These are phyloP conservation scores for Cecidostiba fungosa DNA, from an alignment of 2,888 invertebrate genomes.

Conservation along the genomic window DNA sequence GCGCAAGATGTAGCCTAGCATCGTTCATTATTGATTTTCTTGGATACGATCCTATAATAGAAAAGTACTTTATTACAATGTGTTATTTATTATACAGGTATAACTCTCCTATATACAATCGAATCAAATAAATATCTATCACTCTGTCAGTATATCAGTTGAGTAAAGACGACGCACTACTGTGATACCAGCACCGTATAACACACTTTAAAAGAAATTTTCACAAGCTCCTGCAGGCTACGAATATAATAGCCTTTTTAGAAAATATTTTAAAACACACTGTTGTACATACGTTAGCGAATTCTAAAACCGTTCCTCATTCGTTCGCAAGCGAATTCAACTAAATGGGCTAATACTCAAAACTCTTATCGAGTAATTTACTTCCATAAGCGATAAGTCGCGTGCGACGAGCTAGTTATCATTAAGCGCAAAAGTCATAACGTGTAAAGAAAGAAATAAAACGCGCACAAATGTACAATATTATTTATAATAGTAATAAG, in stretches of 20 bases:
- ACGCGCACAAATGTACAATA: not conserved
- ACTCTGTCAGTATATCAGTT: no score
- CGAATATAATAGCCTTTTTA: no score
- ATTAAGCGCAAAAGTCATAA: not conserved
- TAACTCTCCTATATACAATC: not conserved
- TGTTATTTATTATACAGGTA: no score
- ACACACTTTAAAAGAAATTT: not conserved
- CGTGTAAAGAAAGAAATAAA: not conserved
- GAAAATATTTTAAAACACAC: no score
- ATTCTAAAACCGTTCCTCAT: no score
- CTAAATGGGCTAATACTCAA: no score
- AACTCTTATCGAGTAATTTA: no score
- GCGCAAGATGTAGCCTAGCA: not conserved
- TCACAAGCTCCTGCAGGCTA: no score
- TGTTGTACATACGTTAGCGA: no score
- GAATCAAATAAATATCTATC: not conserved
- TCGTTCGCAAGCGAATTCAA: no score
- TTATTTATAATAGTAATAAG: not conserved
- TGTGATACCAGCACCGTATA: not conserved
- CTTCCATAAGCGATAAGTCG: not conserved
- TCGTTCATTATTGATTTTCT: slow-evolving; percentile 46
- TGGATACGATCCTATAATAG: not conserved
- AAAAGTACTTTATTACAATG: no score
- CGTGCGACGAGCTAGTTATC: not conserved
- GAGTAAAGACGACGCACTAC: no score